Base-by-base conservation (phyloP, 2,797 vertebrate species). In the Alectoris magna region DNA sequence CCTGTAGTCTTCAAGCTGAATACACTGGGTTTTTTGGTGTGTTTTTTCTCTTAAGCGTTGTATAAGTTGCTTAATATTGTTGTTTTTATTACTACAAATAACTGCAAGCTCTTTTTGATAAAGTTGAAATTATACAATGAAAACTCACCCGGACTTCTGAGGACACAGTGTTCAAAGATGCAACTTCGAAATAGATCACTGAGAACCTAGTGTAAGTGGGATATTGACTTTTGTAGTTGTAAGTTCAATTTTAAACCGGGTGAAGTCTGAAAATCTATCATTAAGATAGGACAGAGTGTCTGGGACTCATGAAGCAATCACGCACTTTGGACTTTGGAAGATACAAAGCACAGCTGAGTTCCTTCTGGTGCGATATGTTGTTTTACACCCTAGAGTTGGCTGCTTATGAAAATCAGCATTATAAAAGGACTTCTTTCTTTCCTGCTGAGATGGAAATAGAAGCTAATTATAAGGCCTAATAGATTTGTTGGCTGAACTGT, bases 161-260 rank as follows among this genome's bases (percentile, higher is more conserved):
- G 90, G 74, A 59, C 74, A 34, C 16, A 12, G 5, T 87, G 69
- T 90, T 93, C 80, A 49, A 90, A 90, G 59, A 88, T 13, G 31
- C 62, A 23, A 62, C 43, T 89, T 91, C 92, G 90, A 95, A 94
- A 90, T 68, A 87, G 64, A 59, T 70, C 43, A 53, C 29, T 67
- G 78, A 84, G 77, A 96, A 94, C 74, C 84, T 68, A 48, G 58
- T 53, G 26, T 82, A 85, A 95, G 81, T 82, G 67, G 14, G 79
- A 43, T 93, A 96, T 96, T 95, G 93, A 94, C 92, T 94, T 94
- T 66, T 75, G n/a, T 60, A 72, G 77, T 26, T 29, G 21, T 67
- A 81, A 92, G n/a, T 88, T 96, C 90, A 90, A 74, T 91, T 86
- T 92, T 51, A 92, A 87, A 89, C 53, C 51, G 41, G 19, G 49